Evolutionary conservation across 2,113 vertebrate genomes (phyloP), one percentile per base, ranked within the genome.

Genomic region (Plecturocebus donacophilus): DNA sequence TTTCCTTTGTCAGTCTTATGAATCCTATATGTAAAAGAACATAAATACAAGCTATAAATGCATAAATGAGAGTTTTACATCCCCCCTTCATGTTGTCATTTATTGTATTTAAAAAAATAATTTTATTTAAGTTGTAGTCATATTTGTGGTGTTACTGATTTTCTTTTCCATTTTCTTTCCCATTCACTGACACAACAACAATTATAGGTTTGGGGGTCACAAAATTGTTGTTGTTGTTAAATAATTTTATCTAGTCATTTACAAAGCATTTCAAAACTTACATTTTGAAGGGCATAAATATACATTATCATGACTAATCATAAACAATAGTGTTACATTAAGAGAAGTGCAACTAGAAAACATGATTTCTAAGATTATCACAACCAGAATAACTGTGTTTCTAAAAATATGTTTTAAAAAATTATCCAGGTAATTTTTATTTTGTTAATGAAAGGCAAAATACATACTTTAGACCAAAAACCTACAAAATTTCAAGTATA

Each of bases 91-190:
- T 91, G 54, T 87, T 96, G 40, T 86, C 52, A 75, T 73, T 94
- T 40, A 54, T 64, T 95, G 16, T 52, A 54, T 87, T 95, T 96
- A n/a, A 21, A 80, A 96, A 94, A 97, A 73, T 68, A 94, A 85
- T 81, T 91, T 75, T 11, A 21, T 82, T 14, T 91, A 87, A 76
- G 23, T 87, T 95, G 52, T 76, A 49, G 56, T 75, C 81, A 82
- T 45, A 73, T 89, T 87, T 87, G 20, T 64, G 47, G 17, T 12
- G 21, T 58, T 86, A 87, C 27, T 87, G 21, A 80, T 87, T 10
- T 87, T 66, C 10, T 88, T 93, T 95, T 83, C 66, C 14, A 68
- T 40, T 77, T 82, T 42, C 79, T 81, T 85, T 91, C 76, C 54
- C 54, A 90, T 86, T 96, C 32, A 61, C 40, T 88, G 85, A 68